Base-by-base conservation (phyloP, 2,888 invertebrate species). In the Eurois occulta region DNA sequence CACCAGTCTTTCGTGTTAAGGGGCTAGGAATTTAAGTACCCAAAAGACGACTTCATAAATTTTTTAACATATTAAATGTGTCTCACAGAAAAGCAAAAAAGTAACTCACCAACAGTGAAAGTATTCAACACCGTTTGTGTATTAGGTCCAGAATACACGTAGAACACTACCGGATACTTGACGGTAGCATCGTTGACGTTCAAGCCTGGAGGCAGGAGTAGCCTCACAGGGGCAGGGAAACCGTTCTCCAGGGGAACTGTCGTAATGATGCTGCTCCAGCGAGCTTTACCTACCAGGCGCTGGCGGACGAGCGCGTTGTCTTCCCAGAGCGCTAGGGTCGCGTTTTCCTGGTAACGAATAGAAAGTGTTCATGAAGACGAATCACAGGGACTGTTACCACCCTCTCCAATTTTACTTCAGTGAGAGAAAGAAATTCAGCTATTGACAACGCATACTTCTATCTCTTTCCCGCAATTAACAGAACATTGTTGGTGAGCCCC, bases 111-210 rank as follows among this genome's bases (percentile, higher is more conserved):
- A 46, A 98, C 95, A 52, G 96, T 94, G 86, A 98, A 98, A 0
- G 96, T 94, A 74, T 98, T 98, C 11, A 95, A 97, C 0, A 99
- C 98, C 43, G 97, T 97, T 84, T 98, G 98, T 0, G 98, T 98
- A 84, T 98, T 98, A 8, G 99, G 99, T 0, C 99, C 99, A 0
- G 98, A 99, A 93, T 99, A 98, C 93, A 98, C 98, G 85, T 98
- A 97, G 86, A 98, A 98, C 32, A 98, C 96, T 94, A 98, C 93
- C 0, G 98, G 98, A 91, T 98, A 98, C 75, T 97, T 97, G 2
- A 94, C 95, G 1, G 85, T 89, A 11, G 91, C 92, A 81, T 97
- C 97, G 84, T 97, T 96, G 64, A 97, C 93, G 89, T 98, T 95
- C 46, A 98, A 95, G 46, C 97, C 97, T 0, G 98, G 98, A 0